phyloP scores from a whole-genome alignment of 2,113 vertebrate genomes.

The Microcebus lehilahytsara region DNA sequence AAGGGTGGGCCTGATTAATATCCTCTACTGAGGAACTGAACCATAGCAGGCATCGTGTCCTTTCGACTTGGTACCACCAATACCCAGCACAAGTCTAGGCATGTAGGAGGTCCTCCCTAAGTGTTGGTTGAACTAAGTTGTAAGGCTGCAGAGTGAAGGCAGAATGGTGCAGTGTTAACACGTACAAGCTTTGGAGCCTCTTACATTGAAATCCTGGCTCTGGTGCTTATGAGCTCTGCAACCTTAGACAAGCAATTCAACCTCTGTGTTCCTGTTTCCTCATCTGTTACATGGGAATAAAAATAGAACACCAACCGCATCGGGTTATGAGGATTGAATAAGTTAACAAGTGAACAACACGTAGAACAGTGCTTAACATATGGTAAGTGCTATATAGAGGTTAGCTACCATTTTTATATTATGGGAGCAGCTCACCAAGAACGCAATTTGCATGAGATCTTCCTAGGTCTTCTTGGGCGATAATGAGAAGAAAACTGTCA shows the following conservation, averaged over 20 bases:
- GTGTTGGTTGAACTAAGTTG: background rate
- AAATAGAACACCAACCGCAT: background rate
- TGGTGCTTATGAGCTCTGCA: background rate
- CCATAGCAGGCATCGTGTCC: fast-evolving
- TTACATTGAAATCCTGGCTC: background rate
- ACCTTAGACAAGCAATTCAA: background rate
- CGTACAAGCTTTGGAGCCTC: background rate
- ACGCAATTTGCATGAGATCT: background rate
- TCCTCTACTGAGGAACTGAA: background rate
- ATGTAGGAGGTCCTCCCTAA: background rate
- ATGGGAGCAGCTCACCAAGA: background rate
- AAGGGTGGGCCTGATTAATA: too few species aligned
- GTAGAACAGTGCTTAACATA: background rate
- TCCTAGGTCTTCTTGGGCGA: background rate
- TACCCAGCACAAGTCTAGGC: background rate
- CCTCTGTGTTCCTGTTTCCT: background rate
- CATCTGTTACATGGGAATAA: background rate
- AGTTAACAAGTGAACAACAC: background rate
- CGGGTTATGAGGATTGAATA: background rate
- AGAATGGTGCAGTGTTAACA: background rate
- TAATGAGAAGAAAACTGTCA: background rate
- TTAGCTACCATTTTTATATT: background rate
- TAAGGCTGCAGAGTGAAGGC: background rate
- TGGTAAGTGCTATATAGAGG: background rate
- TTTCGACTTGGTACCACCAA: background rate